These are phyloP conservation scores for Cliona cf. orientalis DNA, from an alignment of 37 sponge, comb jelly and placozoan genomes.

Conservation along the genomic window DNA sequence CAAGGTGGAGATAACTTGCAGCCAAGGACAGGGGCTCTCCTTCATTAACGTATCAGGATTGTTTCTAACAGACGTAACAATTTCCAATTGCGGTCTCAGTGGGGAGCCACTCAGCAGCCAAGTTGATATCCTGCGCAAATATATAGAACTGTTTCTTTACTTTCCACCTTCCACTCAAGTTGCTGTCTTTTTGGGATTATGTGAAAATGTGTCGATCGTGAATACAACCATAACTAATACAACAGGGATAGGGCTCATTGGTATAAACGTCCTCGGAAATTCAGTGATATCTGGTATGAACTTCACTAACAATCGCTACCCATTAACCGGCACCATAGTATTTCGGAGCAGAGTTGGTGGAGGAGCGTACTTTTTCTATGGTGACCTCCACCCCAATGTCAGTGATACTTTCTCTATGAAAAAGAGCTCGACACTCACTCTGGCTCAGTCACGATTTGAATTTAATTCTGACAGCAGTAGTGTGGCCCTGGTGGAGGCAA, in stretches of 20 bases:
- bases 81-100: slow-evolving; percentile 22
- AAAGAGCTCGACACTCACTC: too few species aligned
- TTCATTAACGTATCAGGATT: slow-evolving; percentile 29
- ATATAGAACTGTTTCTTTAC: slow-evolving; percentile 9
- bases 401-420: too few species aligned
- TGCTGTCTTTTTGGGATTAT: background rate
- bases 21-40: slow-evolving; percentile 2
- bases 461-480: too few species aligned
- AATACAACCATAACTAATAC: slow-evolving; percentile 5
- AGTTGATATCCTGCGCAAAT: background rate
- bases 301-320: slow-evolving; percentile 18
- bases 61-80: background rate
- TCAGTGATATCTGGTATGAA: background rate
- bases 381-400: too few species aligned
- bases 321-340: too few species aligned
- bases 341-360: too few species aligned
- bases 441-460: too few species aligned
- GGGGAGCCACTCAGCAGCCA: background rate
- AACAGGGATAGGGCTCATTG: slow-evolving; percentile 32
- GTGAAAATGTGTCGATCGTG: background rate
- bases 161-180: background rate
- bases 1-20: too few species aligned
- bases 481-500: too few species aligned
- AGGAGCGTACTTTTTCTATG: too few species aligned
- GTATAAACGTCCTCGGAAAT: slow-evolving; percentile 25